Percentiles rank a stretch among this genome's conserved stretches.
phyloP scores from a whole-genome alignment of 2,888 invertebrate genomes.

The Silvanus unidentatus region DNA sequence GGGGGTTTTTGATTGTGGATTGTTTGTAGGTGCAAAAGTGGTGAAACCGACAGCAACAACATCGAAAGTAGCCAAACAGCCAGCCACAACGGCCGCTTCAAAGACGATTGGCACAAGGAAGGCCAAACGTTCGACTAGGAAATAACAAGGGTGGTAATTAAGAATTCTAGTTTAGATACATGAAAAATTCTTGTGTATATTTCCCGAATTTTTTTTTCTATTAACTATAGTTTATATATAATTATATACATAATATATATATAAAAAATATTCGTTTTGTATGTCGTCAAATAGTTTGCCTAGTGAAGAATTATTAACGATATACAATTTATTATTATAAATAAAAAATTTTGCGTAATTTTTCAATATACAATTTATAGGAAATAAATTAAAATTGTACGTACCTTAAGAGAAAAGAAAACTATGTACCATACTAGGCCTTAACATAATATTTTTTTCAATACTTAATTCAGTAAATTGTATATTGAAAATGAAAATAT shows the following conservation, averaged over 20 bases:
- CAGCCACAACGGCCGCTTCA: conserved; percentile 19
- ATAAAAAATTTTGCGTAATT: not conserved
- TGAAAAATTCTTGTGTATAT: conserved; percentile 22
- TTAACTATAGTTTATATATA: conserved; percentile 4
- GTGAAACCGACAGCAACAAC: conserved; percentile 16
- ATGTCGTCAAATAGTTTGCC: not conserved
- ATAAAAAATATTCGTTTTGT: not conserved
- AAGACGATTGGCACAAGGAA: conserved; percentile 13
- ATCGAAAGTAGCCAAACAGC: conserved; percentile 19
- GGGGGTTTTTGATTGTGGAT: conserved; percentile 10
- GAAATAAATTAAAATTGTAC: conserved; percentile 8
- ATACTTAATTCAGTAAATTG: conserved; percentile 6
- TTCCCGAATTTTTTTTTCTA: conserved; percentile 23
- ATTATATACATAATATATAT: conserved; percentile 3
- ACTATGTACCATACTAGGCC: conserved; percentile 15
- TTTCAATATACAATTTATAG: conserved; percentile 1
- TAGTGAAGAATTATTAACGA: no score
- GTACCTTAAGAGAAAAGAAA: conserved; percentile 10
- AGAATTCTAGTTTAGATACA: conserved; percentile 12
- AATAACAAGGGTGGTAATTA: conserved; percentile 17
- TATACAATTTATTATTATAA: no score
- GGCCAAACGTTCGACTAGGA: conserved; percentile 24
- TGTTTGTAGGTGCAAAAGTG: conserved; percentile 16
- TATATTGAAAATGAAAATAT: conserved; percentile 8
- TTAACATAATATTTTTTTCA: conserved; percentile 8